phyloP scores from a whole-genome alignment of 2,888 invertebrate genomes.

The Drosophila helvetica region DNA sequence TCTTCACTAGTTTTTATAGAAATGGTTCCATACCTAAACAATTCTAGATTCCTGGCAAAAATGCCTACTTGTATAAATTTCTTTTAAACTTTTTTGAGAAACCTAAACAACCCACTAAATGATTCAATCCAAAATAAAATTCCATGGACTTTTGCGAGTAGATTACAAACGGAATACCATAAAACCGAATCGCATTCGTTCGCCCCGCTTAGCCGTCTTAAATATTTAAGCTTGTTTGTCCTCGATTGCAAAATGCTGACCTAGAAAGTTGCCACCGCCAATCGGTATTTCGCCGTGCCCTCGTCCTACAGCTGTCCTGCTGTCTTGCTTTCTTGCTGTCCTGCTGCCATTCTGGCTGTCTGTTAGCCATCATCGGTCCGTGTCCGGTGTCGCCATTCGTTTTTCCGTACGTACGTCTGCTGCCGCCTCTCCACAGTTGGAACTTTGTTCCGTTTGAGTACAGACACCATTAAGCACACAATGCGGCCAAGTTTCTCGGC shows the following conservation, averaged over 20 bases:
- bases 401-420: neutral
- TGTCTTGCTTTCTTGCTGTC: conserved; percentile 2
- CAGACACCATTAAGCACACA: conserved; percentile 38
- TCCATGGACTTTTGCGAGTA: conserved; percentile 3
- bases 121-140: conserved; percentile 11
- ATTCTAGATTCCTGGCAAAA: neutral
- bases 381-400: conserved; percentile 35
- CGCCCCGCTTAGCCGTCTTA: conserved; percentile 39
- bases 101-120: neutral
- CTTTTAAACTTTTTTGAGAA: neutral
- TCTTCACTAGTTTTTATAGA: neutral
- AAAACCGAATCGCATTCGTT: conserved; percentile 26
- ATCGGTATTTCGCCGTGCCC: conserved; percentile 2
- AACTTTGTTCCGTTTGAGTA: conserved; percentile 25
- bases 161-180: conserved; percentile 36
- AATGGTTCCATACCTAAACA: neutral
- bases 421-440: neutral
- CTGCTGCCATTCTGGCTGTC: conserved; percentile 21
- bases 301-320: conserved; percentile 21
- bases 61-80: conserved; percentile 7
- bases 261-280: conserved; percentile 52
- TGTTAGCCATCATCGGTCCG: conserved; percentile 40
- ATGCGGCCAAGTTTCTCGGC: conserved; percentile 39
- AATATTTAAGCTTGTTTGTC: conserved; percentile 59
- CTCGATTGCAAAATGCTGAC: conserved; percentile 57